Base-by-base conservation (phyloP, 53 echinoderm and acorn worm genomes). In the Astropecten irregularis region DNA sequence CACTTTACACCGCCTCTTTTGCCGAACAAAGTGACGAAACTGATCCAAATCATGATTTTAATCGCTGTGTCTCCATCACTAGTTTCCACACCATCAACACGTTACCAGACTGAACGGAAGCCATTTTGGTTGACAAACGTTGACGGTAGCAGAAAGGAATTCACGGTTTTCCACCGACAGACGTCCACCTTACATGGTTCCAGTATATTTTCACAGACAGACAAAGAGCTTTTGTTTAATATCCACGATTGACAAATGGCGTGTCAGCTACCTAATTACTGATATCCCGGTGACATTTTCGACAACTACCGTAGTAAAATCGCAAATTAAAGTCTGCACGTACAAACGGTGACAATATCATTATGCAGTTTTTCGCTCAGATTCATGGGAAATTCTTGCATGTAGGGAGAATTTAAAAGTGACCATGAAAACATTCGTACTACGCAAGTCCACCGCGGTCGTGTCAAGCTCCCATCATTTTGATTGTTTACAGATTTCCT, bases 341-440 rank as follows among this genome's bases (percentile, higher is more conserved):
- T 20, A 40, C 27, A 13, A n/a, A 30, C 46, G 79, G 79, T 79
- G 79, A 85, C 86, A 70, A 85, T 84, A 84, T 73, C 76, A 74
- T 85, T 74, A 64, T 76, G 76, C 86, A 76, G 86, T 66, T 39
- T 70, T 36, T 74, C 74, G 76, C 85, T 64, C 35, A 52, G 86
- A 71, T 74, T 68, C 71, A 71, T 85, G 86, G 86, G 86, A 85
- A 85, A 85, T 85, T 85, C 74, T 76, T 51, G 64, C 3, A 38
- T 1, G 49, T 85, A 74, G 38, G 66, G 86, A 76, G 76, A 76
- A 85, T 69, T 85, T 79, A 79, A 23, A 56, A 46, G 18, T n/a
- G 79, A 79, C 61, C 79, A 79, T 32, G 60, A 47, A 40, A 79
- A 79, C 79, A 79, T 61, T 79, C 71, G 50, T 25, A 46, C 23